These are phyloP conservation scores for Ganaspis brasiliensis DNA, from an alignment of 2,888 invertebrate genomes.

Conservation along the genomic window DNA sequence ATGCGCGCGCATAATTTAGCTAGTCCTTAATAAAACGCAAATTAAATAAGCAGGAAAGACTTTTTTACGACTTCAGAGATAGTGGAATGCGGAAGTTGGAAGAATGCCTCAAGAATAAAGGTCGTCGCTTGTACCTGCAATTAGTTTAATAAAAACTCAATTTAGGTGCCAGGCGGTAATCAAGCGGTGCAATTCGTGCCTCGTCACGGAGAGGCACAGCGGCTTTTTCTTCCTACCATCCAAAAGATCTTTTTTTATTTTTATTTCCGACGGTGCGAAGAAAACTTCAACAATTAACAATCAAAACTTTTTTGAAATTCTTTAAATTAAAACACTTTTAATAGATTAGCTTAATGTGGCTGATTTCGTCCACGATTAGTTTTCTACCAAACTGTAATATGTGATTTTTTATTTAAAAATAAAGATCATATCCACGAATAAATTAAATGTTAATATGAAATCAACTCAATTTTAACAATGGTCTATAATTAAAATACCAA, in stretches of 20 bases:
- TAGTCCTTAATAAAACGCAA: conserved; percentile 1
- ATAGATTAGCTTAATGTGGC: conserved; percentile 58
- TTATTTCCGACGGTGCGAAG: background rate
- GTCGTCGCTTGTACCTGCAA: conserved; percentile 30
- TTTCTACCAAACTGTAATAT: too few relatives aligned
- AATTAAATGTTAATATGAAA: too few relatives aligned
- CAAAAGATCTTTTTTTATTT: background rate
- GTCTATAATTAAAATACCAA: too few relatives aligned
- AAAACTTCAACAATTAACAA: conserved; percentile 39
- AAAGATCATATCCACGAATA: too few relatives aligned
- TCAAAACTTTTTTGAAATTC: conserved; percentile 66
- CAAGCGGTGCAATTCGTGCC: conserved; percentile 51
- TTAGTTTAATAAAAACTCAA: conserved; percentile 59
- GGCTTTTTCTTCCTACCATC: background rate
- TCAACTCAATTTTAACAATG: too few relatives aligned
- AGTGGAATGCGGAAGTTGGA: conserved; percentile 9
- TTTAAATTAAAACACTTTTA: conserved; percentile 69
- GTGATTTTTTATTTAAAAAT: too few relatives aligned
- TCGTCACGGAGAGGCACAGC: conserved; percentile 56
- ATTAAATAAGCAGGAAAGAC: conserved; percentile 3
- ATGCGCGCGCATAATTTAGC: too few relatives aligned
- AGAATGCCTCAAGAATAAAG: conserved; percentile 3
- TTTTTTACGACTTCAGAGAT: conserved; percentile 2
- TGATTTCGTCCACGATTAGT: background rate
- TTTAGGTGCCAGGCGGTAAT: conserved; percentile 54